These are phyloP conservation scores for Calonectris borealis DNA, from an alignment of 2,113 vertebrate genomes.

Conservation along the genomic window DNA sequence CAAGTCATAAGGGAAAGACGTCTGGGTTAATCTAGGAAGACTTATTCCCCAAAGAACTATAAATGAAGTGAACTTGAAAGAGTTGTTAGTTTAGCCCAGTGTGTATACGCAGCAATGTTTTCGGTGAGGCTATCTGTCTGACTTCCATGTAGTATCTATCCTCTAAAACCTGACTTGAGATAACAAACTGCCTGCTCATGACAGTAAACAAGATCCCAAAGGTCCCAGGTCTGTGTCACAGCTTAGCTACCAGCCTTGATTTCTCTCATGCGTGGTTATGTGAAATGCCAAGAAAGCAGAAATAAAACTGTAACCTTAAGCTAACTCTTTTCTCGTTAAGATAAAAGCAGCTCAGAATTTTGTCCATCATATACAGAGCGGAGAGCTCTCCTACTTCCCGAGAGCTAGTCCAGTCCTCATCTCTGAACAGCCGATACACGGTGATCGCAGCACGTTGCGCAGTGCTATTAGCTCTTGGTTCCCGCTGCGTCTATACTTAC, in stretches of 20 bases:
- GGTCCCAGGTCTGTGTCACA: not conserved
- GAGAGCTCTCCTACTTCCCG: not conserved
- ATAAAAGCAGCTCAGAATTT: not conserved
- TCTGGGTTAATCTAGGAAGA: constrained; percentile 16
- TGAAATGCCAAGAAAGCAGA: not conserved
- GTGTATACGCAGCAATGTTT: not conserved
- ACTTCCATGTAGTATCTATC: not conserved
- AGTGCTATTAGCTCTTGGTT: not conserved
- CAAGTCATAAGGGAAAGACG: not conserved
- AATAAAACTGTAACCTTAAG: not conserved
- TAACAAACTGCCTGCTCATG: not conserved
- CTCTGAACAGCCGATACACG: not conserved
- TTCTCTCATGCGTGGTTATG: not conserved
- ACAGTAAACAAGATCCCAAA: not conserved
- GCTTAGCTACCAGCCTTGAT: not conserved
- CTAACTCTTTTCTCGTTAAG: not conserved
- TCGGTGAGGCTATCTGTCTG: not conserved
- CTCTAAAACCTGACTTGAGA: not conserved
- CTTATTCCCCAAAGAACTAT: constrained; percentile 7
- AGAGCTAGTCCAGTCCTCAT: not conserved
- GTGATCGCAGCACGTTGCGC: not conserved
- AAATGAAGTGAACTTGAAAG: not conserved
- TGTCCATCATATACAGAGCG: not conserved
- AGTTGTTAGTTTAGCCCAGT: not conserved
- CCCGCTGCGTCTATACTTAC: constrained; percentile 81